phyloP scores from a whole-genome alignment of 2,888 invertebrate species.

The Arge pagana region DNA sequence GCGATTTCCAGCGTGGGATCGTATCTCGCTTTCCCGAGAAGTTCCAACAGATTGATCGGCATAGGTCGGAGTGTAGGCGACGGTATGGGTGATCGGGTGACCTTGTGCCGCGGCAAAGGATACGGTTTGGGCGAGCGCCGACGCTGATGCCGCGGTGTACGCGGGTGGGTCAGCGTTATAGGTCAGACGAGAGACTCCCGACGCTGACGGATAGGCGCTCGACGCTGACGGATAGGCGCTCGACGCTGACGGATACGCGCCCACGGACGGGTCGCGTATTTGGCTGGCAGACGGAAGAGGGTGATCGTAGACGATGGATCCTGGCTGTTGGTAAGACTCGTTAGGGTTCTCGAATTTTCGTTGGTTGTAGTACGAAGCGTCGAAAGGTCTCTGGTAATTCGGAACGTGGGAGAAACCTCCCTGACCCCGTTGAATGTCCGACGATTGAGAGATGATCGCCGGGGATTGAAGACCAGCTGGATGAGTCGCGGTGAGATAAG shows the following conservation, averaged over 20 bases:
- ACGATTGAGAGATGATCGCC: not conserved
- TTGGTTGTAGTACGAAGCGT: constrained; percentile 1
- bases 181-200: constrained; percentile 16
- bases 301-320: constrained; percentile 4
- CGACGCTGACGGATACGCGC: not conserved
- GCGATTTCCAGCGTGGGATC: constrained; percentile 62
- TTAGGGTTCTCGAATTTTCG: constrained; percentile 21
- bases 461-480: constrained; percentile 6
- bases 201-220: constrained; percentile 58
- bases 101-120: constrained; percentile 33
- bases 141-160: constrained; percentile 30
- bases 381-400: constrained; percentile 7
- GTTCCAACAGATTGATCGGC: constrained; percentile 29
- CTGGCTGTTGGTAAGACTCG: constrained; percentile 27
- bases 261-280: not conserved
- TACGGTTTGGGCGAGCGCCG: constrained; percentile 25
- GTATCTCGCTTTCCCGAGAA: constrained; percentile 62
- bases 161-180: constrained; percentile 31
- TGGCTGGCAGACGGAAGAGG: not conserved
- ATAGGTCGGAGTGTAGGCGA: constrained; percentile 35
- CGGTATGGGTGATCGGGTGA: not conserved
- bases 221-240: not conserved
- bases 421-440: not conserved
- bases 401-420: constrained; percentile 1
- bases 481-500: constrained; percentile 52